Conservation (phyloP, 2,797 vertebrate species). For the Synaphobranchus kaupii region DNA sequence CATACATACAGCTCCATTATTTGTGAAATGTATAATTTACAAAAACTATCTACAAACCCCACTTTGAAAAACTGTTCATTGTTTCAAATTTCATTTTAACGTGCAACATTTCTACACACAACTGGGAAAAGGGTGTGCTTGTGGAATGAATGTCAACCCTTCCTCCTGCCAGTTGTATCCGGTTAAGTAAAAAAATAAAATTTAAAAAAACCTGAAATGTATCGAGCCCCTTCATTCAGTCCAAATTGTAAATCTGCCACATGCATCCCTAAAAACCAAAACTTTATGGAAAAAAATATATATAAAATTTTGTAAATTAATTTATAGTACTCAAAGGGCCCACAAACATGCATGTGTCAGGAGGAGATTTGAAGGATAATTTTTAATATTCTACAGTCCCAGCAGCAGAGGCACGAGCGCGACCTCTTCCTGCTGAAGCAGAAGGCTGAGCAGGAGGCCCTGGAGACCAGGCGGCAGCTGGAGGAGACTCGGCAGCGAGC, state of each 20-base stretch:
- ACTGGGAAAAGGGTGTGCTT: not conserved
- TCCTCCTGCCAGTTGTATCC: not conserved
- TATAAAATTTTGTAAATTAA: not conserved
- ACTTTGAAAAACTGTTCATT: not conserved
- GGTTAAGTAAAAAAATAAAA: not conserved
- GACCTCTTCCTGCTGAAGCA: slow-evolving; percentile 88
- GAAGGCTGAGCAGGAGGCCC: slow-evolving; percentile 87
- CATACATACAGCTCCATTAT: not conserved
- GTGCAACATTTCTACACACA: not conserved
- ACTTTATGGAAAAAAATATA: not conserved
- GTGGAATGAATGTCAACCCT: not conserved
- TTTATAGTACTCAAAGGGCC: not conserved
- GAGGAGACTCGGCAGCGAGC: slow-evolving; percentile 86
- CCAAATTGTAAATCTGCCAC: not conserved
- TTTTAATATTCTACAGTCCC: slow-evolving; percentile 72
- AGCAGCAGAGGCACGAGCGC: slow-evolving; percentile 88
- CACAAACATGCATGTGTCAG: not conserved
- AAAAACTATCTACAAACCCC: not conserved
- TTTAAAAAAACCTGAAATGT: not conserved
- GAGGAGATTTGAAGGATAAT: not conserved
- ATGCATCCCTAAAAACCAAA: not conserved
- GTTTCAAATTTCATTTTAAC: not conserved
- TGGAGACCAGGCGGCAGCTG: slow-evolving; percentile 84
- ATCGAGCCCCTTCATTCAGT: not conserved
- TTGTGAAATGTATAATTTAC: not conserved